These are phyloP conservation scores for Acrocera orbiculus DNA, from an alignment of 2,888 invertebrate genomes.

Conservation along the genomic window DNA sequence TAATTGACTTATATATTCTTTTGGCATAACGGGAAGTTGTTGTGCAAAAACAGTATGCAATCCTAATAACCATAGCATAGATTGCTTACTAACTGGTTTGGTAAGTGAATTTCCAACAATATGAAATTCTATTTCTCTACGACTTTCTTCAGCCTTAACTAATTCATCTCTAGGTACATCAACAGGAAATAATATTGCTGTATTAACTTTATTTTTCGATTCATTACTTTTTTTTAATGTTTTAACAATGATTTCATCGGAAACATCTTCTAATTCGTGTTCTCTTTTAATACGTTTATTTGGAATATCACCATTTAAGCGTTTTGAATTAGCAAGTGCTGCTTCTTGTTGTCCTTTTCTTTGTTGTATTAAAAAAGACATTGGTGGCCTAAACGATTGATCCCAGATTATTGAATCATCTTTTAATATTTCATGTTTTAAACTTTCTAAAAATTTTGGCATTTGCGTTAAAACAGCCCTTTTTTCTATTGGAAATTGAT, in stretches of 20 bases:
- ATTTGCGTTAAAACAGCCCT: constrained; percentile 66
- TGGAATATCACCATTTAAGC: constrained; percentile 5
- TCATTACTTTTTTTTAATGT: constrained; percentile 70
- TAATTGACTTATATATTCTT: constrained; percentile 87
- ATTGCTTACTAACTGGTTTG: constrained; percentile 69
- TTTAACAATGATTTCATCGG: constrained; percentile 60
- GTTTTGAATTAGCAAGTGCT: constrained; percentile 8
- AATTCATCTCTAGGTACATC: constrained; percentile 79
- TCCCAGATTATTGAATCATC: constrained; percentile 87
- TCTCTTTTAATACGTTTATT: constrained; percentile 17
- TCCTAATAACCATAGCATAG: constrained; percentile 69
- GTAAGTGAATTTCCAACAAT: constrained; percentile 86
- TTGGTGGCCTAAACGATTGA: constrained; percentile 54
- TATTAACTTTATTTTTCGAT: constrained; percentile 44
- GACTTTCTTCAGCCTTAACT: constrained; percentile 75
- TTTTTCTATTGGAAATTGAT: constrained; percentile 78
- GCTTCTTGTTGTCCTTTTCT: constrained; percentile 26
- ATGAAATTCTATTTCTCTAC: constrained; percentile 81
- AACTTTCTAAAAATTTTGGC: constrained; percentile 74
- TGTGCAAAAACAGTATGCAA: constrained; percentile 90
- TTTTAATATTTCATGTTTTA: constrained; percentile 77
- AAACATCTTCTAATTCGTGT: constrained; percentile 45
- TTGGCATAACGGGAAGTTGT: constrained; percentile 93
- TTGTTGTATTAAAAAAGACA: constrained; percentile 25
- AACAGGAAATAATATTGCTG: constrained; percentile 48